A percentile compares a stretch with the other conserved stretches of the same genome.
Conservation (phyloP, 2,113 vertebrate genomes). For the Leptobrachium leishanense region DNA sequence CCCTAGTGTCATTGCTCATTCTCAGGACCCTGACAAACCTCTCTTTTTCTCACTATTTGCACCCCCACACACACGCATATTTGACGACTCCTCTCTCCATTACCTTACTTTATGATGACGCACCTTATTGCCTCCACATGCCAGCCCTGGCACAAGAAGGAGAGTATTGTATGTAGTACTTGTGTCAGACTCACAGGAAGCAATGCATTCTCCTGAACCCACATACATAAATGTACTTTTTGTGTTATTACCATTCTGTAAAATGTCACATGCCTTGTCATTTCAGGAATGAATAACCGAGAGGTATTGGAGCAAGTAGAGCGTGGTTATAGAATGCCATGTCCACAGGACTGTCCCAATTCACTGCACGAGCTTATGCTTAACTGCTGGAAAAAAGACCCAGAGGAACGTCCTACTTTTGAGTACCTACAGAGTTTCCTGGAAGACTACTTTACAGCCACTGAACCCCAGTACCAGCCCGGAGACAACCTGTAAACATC, state of each 20-base stretch:
- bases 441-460: slow-evolving; percentile 98
- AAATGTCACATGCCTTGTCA: neutral
- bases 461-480: slow-evolving; percentile 97
- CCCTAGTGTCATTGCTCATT: too few relatives aligned
- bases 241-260: too few relatives aligned
- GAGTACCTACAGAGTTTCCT: slow-evolving; percentile 97
- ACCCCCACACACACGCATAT: too few relatives aligned
- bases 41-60: too few relatives aligned
- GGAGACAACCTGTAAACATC: slow-evolving; percentile 91
- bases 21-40: too few relatives aligned
- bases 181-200: too few relatives aligned
- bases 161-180: too few relatives aligned
- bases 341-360: slow-evolving; percentile 92
- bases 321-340: slow-evolving; percentile 93
- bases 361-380: slow-evolving; percentile 97
- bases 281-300: slow-evolving; percentile 94
- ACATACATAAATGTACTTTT: too few relatives aligned
- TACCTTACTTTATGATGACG: too few relatives aligned
- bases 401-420: slow-evolving; percentile 94
- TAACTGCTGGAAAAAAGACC: slow-evolving; percentile 98
- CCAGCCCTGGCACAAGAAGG: too few relatives aligned
- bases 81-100: too few relatives aligned
- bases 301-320: slow-evolving; percentile 98
- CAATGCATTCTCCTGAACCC: neutral
- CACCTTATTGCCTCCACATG: too few relatives aligned